Base-by-base conservation (phyloP, 2,888 invertebrate genomes). In the Melieria omissa region DNA sequence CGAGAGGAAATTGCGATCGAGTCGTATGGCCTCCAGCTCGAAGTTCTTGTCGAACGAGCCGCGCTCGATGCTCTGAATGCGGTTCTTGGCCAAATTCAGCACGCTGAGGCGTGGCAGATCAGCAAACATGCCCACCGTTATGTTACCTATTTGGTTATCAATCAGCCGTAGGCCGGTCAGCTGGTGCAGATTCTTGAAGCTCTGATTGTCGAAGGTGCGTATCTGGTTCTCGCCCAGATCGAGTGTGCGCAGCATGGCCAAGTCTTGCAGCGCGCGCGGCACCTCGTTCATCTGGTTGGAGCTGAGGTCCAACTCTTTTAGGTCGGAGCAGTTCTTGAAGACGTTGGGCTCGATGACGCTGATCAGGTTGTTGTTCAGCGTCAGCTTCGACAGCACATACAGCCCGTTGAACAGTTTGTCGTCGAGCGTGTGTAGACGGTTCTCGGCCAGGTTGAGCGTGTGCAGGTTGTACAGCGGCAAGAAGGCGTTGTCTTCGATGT, bases 151-250 rank as follows among this genome's bases (percentile, higher is more conserved):
- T 86, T 94, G 93, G 88, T 98, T 98, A 82, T 96, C 95, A 78
- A 97, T 96, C 81, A 98, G 86, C 73, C 97, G 90, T 74, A 98
- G 88, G 9, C 95, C 95, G 62, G 95, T 95, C 76, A 98, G 89
- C 86, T 96, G 95, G 80, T 93, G 92, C 68, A 98, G 88, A 85
- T 95, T 95, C 84, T 92, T 92, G 81, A 98, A 94, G 42, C 95
- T 94, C 73, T 94, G 85, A 82, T 96, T 95, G 82, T 90, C 91
- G 77, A 98, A 93, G 57, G 91, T 90, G 71, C 91, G 91, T 82
- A 98, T 95, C 85, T 93, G 93, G 88, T 98, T 98, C 87, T 97
- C 96, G 52, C 96, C 96, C 82, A 98, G 89, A 85, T 97, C 96
- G 65, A 98, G 88, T 12, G 95, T 95, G 85, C 95, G 93, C 78